Conservation (phyloP, 2,888 invertebrate genomes). For the Phaedon cochleariae region DNA sequence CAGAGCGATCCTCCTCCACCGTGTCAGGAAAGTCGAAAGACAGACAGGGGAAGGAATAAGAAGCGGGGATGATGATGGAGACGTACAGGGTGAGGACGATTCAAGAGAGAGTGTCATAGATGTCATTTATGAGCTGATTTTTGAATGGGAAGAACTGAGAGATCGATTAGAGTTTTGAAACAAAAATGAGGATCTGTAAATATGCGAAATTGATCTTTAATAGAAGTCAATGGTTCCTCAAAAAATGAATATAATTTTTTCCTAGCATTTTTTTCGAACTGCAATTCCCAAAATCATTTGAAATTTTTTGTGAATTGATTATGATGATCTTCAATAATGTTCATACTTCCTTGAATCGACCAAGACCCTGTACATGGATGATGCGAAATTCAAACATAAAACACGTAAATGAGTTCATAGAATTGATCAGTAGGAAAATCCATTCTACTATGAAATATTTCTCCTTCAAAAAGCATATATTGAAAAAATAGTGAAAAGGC, state of each 20-base stretch:
- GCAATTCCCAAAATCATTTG: too few relatives aligned
- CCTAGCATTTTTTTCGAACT: too few relatives aligned
- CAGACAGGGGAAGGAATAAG: slow-evolving; percentile 55
- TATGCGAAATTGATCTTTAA: too few relatives aligned
- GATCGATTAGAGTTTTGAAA: too few relatives aligned
- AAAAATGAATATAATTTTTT: too few relatives aligned
- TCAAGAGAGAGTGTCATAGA: neutral
- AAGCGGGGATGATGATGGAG: slow-evolving; percentile 45
- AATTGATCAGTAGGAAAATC: neutral
- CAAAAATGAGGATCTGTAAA: too few relatives aligned
- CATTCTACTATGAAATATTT: neutral
- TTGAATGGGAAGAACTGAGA: too few relatives aligned
- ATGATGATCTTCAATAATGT: neutral
- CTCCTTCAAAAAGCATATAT: too few relatives aligned
- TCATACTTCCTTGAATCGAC: neutral
- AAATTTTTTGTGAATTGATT: too few relatives aligned
- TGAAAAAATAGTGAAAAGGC: too few relatives aligned
- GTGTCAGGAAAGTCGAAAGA: slow-evolving; percentile 62
- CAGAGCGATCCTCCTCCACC: slow-evolving; percentile 63
- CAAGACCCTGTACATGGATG: neutral
- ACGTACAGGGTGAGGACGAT: slow-evolving; percentile 3
- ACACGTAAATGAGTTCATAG: neutral
- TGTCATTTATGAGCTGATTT: too few relatives aligned
- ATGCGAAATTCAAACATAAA: neutral
- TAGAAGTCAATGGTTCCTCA: too few relatives aligned